Percentiles rank a stretch among this genome's conserved stretches.
Evolutionary conservation across 2,888 invertebrate genomes (phyloP).

Genomic region (Ectobius pallidus): DNA sequence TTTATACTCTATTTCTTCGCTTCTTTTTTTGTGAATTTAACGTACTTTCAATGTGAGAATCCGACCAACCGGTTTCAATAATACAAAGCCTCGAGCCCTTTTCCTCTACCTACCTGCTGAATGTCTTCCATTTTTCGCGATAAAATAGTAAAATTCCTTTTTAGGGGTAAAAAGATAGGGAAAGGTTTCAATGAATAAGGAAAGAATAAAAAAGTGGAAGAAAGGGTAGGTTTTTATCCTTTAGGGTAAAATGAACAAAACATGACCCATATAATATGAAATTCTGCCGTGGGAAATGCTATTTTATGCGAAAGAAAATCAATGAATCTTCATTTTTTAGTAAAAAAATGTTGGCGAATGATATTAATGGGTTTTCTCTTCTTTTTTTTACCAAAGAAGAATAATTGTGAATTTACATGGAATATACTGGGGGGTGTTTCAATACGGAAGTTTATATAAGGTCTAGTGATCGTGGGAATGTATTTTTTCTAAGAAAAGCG

Average conservation of each 20-base stretch:
- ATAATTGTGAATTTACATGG: too few species aligned
- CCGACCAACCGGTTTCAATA: slow-evolving; percentile 30
- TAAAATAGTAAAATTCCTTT: slow-evolving; percentile 35
- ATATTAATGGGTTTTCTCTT: slow-evolving; percentile 7
- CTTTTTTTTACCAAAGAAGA: background rate
- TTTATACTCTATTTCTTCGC: slow-evolving; percentile 33
- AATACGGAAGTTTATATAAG: too few species aligned
- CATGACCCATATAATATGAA: background rate
- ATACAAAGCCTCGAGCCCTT: slow-evolving; percentile 20
- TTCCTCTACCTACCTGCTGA: slow-evolving; percentile 31
- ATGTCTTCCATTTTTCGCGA: slow-evolving; percentile 29
- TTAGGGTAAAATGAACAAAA: background rate
- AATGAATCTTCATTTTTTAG: background rate
- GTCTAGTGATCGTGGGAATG: too few species aligned
- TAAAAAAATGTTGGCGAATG: background rate
- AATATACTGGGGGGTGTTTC: too few species aligned
- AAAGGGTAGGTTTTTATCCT: slow-evolving; percentile 9
- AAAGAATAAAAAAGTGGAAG: slow-evolving; percentile 26
- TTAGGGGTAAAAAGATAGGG: slow-evolving; percentile 12
- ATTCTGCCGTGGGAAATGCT: background rate
- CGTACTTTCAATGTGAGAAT: slow-evolving; percentile 39
- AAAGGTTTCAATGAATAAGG: slow-evolving; percentile 30
- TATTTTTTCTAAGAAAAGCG: too few species aligned
- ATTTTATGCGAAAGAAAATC: background rate
- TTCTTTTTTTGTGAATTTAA: slow-evolving; percentile 38